phyloP scores from a whole-genome alignment of 2,888 invertebrate species.

The Agriopis aurantiaria region DNA sequence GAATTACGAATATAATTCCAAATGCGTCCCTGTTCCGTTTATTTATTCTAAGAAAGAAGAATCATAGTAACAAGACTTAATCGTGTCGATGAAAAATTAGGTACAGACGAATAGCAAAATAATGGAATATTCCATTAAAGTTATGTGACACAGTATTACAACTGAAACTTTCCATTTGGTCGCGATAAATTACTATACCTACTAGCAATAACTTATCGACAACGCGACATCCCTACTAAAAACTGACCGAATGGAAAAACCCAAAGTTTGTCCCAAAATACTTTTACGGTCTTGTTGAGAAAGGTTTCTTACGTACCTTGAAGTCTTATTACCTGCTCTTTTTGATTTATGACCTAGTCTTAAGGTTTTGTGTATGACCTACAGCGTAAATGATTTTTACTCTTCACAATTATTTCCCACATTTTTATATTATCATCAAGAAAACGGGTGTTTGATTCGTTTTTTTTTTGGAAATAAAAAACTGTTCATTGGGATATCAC shows the following conservation, averaged over 20 bases:
- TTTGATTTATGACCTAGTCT: background rate
- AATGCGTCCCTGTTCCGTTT: background rate
- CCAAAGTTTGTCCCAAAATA: slow-evolving; percentile 1
- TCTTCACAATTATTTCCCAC: too few relatives aligned
- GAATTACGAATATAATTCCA: background rate
- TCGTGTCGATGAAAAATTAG: too few relatives aligned
- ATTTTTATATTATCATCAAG: too few relatives aligned
- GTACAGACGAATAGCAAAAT: background rate
- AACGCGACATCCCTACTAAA: background rate
- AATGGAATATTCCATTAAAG: background rate
- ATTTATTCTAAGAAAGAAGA: background rate
- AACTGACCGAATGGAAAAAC: slow-evolving; percentile 2
- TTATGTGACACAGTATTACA: background rate
- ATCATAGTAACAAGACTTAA: too few relatives aligned
- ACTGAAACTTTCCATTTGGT: too few relatives aligned
- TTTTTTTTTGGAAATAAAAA: too few relatives aligned
- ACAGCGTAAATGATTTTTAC: background rate
- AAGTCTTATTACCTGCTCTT: background rate
- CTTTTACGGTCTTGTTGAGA: background rate
- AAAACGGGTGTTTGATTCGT: too few relatives aligned
- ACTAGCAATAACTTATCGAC: background rate
- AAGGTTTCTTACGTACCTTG: slow-evolving; percentile 2
- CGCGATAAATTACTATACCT: background rate
- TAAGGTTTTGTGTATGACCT: background rate
- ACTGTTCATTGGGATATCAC: too few relatives aligned